phyloP scores from a whole-genome alignment of 2,113 vertebrate species.

The Plecturocebus donacophilus region DNA sequence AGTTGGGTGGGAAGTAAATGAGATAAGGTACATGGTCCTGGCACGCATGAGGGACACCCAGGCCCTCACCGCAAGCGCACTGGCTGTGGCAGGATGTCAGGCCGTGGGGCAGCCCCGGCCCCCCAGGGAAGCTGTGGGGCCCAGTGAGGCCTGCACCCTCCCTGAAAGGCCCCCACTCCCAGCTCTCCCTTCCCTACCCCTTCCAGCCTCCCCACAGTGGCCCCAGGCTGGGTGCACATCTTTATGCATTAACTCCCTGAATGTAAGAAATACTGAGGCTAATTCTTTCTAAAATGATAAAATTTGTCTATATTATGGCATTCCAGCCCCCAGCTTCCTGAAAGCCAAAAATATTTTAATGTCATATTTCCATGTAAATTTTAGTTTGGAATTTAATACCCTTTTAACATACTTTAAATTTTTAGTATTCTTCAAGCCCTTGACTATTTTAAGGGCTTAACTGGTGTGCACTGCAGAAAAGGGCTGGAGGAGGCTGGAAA shows the following conservation, averaged over 20 bases:
- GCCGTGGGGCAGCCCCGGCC: not conserved
- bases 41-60: accelerated
- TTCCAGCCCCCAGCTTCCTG: conserved; percentile 71
- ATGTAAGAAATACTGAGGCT: conserved; percentile 72
- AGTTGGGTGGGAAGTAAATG: not conserved
- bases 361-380: conserved; percentile 71
- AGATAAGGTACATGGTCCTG: not conserved
- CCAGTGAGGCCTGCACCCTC: not conserved
- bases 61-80: not conserved
- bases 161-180: not conserved
- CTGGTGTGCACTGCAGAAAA: not conserved
- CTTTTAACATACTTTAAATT: conserved; percentile 78
- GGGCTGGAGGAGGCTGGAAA: not conserved
- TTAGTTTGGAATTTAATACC: conserved; percentile 74
- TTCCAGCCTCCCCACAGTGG: conserved; percentile 76
- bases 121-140: not conserved
- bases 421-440: conserved; percentile 68
- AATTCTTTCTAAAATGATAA: conserved; percentile 76
- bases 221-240: conserved; percentile 81
- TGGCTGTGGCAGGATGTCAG: not conserved
- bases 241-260: conserved; percentile 75
- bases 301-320: conserved; percentile 67
- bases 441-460: conserved; percentile 50
- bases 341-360: conserved; percentile 75
- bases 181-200: too few relatives aligned